phyloP scores from a whole-genome alignment of 2,888 invertebrate genomes.

The Orgyia antiqua region DNA sequence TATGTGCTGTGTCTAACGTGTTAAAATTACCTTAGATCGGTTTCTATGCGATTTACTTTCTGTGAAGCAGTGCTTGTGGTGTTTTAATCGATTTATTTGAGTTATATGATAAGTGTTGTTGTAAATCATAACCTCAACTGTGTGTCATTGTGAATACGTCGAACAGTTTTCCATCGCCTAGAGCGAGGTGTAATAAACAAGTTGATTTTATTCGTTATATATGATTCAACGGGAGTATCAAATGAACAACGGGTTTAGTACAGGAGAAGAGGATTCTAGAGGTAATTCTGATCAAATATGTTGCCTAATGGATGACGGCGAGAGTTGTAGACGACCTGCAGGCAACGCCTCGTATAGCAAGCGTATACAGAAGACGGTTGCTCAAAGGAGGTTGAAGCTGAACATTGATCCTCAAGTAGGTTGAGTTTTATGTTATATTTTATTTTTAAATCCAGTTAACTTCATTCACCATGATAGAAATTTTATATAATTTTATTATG shows the following conservation, averaged over 20 bases:
- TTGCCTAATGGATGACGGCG: conserved; percentile 93
- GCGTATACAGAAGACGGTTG: conserved; percentile 96
- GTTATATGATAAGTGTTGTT: conserved; percentile 55
- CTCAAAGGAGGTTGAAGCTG: conserved; percentile 92
- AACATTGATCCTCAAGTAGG: conserved; percentile 84
- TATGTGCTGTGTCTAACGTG: conserved; percentile 49
- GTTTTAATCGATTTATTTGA: conserved; percentile 37
- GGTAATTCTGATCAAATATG: conserved; percentile 94
- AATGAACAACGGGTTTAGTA: conserved; percentile 93
- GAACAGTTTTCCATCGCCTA: conserved; percentile 47
- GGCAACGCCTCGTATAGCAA: conserved; percentile 98
- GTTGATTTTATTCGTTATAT: conserved; percentile 64
- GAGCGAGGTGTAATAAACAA: conserved; percentile 51
- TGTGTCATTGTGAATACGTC: conserved; percentile 64
- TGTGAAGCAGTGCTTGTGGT: conserved; percentile 32
- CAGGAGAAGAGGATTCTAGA: conserved; percentile 93
- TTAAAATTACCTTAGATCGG: conserved; percentile 23
- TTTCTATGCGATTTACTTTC: conserved; percentile 28
- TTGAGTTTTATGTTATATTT: conserved; percentile 13
- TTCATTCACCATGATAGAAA: neutral
- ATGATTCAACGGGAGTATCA: conserved; percentile 78
- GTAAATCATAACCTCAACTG: conserved; percentile 65
- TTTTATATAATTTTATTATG: too few relatives aligned
- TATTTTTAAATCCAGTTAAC: neutral
- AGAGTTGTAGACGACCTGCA: conserved; percentile 91